These are phyloP conservation scores for Thomomys bottae DNA, from an alignment of 2,113 vertebrate species.

Conservation along the genomic window DNA sequence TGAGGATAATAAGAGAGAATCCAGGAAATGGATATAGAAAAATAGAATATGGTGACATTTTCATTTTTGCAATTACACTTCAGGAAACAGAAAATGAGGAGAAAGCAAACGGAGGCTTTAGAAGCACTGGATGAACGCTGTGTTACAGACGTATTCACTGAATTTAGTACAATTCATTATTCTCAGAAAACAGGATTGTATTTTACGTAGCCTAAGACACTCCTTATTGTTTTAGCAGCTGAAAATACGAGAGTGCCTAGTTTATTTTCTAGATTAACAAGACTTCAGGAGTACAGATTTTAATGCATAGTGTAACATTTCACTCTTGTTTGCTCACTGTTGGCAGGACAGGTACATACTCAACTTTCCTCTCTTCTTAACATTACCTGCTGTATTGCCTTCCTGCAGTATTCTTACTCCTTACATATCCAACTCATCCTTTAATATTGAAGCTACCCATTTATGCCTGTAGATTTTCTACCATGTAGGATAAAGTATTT, in stretches of 20 bases:
- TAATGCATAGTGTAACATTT: background rate
- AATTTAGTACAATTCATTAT: background rate
- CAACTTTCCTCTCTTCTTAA: background rate
- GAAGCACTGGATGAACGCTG: background rate
- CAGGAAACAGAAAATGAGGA: constrained; percentile 2
- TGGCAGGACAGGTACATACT: background rate
- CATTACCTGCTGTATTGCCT: background rate
- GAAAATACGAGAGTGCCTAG: background rate
- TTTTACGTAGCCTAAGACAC: background rate
- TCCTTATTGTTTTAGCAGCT: background rate
- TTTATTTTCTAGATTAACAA: background rate
- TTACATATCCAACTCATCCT: background rate
- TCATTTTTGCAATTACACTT: background rate
- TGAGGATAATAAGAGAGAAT: background rate
- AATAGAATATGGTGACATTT: background rate
- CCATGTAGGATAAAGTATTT: background rate
- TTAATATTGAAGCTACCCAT: background rate
- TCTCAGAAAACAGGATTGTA: background rate
- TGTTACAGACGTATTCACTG: background rate
- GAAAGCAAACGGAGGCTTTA: background rate
- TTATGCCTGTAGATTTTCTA: background rate
- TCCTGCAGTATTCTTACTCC: background rate
- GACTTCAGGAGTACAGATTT: background rate
- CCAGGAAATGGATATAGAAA: background rate
- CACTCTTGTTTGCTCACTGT: background rate